Conservation (phyloP, 2,113 vertebrate species). For the Nerophis lumbriciformis region DNA sequence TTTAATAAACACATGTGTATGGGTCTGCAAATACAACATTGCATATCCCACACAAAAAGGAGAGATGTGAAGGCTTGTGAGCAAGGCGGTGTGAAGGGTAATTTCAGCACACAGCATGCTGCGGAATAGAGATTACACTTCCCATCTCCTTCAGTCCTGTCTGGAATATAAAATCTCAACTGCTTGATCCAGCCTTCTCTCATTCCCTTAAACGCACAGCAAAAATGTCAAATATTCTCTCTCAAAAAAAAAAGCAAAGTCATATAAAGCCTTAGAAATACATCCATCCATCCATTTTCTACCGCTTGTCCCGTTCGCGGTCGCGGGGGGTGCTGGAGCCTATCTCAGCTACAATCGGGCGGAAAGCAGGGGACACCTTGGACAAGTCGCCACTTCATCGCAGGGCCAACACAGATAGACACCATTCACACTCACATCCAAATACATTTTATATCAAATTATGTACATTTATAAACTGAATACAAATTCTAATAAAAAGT, state of each 20-base stretch:
- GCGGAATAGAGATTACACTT: slow-evolving; percentile 40
- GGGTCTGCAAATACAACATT: slow-evolving; percentile 14
- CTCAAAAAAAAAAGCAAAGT: slow-evolving; percentile 9
- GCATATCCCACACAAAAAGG: slow-evolving; percentile 25
- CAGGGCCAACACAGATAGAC: too few species aligned
- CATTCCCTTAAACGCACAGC: slow-evolving; percentile 32
- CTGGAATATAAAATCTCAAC: slow-evolving; percentile 40
- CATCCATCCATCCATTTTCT: too few species aligned
- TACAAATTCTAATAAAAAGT: too few species aligned
- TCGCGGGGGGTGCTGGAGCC: too few species aligned
- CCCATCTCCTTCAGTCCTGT: slow-evolving; percentile 30
- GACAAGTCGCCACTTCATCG: too few species aligned
- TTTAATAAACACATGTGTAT: slow-evolving; percentile 35
- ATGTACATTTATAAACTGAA: too few species aligned
- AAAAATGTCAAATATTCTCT: slow-evolving; percentile 34
- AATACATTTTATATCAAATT: too few species aligned
- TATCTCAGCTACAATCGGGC: too few species aligned
- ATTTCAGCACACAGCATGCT: slow-evolving; percentile 49
- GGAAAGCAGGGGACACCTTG: too few species aligned
- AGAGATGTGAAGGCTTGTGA: slow-evolving; percentile 48
- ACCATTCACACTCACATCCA: too few species aligned
- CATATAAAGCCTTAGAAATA: too few species aligned
- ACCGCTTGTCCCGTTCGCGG: too few species aligned
- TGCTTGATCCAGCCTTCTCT: neutral
- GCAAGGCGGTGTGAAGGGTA: slow-evolving; percentile 35